A percentile compares a stretch with the other conserved stretches of the same genome.
phyloP scores from a whole-genome alignment of 2,797 vertebrate species.

The Microctenopoma lineatum region DNA sequence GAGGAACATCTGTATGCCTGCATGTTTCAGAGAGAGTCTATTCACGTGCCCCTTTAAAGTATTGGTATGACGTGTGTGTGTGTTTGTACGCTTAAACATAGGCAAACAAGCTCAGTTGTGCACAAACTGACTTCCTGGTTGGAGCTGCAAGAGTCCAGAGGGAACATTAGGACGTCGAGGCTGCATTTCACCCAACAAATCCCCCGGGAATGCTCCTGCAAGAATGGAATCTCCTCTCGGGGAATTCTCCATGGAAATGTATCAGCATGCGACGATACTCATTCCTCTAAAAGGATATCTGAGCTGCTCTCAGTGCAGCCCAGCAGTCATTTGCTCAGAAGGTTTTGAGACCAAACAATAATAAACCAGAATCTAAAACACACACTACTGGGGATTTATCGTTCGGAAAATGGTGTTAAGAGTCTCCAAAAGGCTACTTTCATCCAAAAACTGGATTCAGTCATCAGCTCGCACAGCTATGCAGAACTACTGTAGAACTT shows the following conservation, averaged over 20 bases:
- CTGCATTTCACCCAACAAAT: slow-evolving; percentile 52
- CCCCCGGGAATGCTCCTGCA: slow-evolving; percentile 58
- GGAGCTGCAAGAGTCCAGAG: slow-evolving; percentile 43
- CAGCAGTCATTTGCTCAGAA: slow-evolving; percentile 3
- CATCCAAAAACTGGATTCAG: neutral
- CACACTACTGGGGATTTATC: neutral
- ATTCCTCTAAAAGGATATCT: slow-evolving; percentile 16
- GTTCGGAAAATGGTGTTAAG: neutral
- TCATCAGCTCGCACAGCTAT: neutral
- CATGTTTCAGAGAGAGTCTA: neutral
- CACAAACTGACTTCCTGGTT: slow-evolving; percentile 56
- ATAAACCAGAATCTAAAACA: slow-evolving; percentile 7
- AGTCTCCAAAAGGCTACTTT: neutral
- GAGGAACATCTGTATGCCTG: slow-evolving; percentile 10
- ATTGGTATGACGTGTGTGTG: slow-evolving; percentile 32
- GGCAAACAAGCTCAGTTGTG: slow-evolving; percentile 36
- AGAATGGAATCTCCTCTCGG: slow-evolving; percentile 46
- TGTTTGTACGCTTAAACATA: slow-evolving; percentile 22
- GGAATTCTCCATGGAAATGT: slow-evolving; percentile 54
- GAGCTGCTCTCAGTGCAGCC: slow-evolving; percentile 12
- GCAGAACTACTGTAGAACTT: neutral
- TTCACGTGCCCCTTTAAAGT: slow-evolving; percentile 9
- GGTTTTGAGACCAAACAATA: slow-evolving; percentile 8
- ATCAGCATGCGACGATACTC: slow-evolving; percentile 15
- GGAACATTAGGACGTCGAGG: slow-evolving; percentile 49